Base-by-base conservation (phyloP, 2,888 invertebrate genomes). In the Leucophora obtusa region DNA sequence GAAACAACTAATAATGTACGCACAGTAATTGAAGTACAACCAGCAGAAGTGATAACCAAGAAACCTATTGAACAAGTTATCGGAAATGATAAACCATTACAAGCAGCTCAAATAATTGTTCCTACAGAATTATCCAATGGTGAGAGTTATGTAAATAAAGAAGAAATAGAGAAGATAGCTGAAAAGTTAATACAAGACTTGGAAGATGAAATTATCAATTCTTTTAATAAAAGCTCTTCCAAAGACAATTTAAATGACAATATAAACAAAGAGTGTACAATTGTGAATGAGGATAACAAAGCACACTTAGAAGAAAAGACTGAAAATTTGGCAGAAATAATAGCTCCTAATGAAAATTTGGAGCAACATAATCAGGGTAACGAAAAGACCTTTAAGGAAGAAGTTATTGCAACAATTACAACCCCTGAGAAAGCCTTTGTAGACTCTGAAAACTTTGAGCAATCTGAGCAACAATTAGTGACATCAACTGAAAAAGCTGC, bases 11-110 rank as follows among this genome's bases (percentile, higher is more conserved):
- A 84, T 7, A 86, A 84, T 74, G 84, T 84, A 10, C 85, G 87
- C 59, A 83, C 87, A 79, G 86, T 90, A 1, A 86, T 89, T 68
- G 89, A 90, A 82, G 87, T 89, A 28, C 87, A 89, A 83, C 89
- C 90, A 70, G 88, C 87, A 28, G 87, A 86, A 62, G 85, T 85
- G 7, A 84, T 86, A 77, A 85, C 84, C 10, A 87, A 86, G 18
- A 86, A 88, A 75, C 85, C 85, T n/a, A 79, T 89, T 28, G 84
- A 88, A 78, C 65, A 81, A 33, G 3, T 74, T 6, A 54, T 81
- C n/a, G 66, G 56, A 77, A 54, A 53, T 14, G 65, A 77, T 51
- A 60, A 54, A 1, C 66, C 60, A 53, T 63, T 71, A 50, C 83
- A 80, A 43, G 73, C 75, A 33, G 62, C 79, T 35, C 69, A 75